A percentile compares a stretch with the other conserved stretches of the same genome.
Evolutionary conservation across 2,888 invertebrate species (phyloP).

Genomic region (Dexiosoma caninum): DNA sequence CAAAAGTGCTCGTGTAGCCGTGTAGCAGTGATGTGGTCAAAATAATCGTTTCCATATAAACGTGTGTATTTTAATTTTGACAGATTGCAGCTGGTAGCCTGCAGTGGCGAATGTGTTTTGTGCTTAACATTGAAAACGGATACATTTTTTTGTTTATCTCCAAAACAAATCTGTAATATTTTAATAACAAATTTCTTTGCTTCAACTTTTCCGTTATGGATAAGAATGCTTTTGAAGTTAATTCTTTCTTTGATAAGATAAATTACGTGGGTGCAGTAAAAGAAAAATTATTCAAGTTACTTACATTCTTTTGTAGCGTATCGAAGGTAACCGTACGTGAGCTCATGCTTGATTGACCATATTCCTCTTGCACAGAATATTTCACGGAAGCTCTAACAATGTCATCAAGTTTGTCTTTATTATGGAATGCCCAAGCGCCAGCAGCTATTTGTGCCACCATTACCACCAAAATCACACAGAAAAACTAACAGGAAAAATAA

Average conservation of each 20-base stretch:
- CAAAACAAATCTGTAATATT: not conserved
- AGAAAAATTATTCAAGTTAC: conserved; percentile 52
- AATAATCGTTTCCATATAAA: too few relatives aligned
- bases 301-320: conserved; percentile 82
- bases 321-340: conserved; percentile 82
- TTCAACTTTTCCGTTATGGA: not conserved
- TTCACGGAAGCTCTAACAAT: conserved; percentile 82
- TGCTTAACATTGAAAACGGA: too few relatives aligned
- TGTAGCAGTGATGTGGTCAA: too few relatives aligned
- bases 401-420: conserved; percentile 83
- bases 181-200: not conserved
- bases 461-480: conserved; percentile 86
- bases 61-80: too few relatives aligned
- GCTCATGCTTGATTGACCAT: conserved; percentile 79
- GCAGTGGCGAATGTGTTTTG: too few relatives aligned
- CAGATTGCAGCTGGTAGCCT: too few relatives aligned
- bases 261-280: not conserved
- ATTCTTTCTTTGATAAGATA: too few relatives aligned
- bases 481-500: conserved; percentile 81
- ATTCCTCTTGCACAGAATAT: conserved; percentile 82
- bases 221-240: not conserved
- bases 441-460: conserved; percentile 88
- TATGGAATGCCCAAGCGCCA: conserved; percentile 87
- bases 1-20: too few relatives aligned
- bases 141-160: too few relatives aligned